Base-by-base conservation (phyloP, 2,797 vertebrate species). In the Bradypodion ventrale region DNA sequence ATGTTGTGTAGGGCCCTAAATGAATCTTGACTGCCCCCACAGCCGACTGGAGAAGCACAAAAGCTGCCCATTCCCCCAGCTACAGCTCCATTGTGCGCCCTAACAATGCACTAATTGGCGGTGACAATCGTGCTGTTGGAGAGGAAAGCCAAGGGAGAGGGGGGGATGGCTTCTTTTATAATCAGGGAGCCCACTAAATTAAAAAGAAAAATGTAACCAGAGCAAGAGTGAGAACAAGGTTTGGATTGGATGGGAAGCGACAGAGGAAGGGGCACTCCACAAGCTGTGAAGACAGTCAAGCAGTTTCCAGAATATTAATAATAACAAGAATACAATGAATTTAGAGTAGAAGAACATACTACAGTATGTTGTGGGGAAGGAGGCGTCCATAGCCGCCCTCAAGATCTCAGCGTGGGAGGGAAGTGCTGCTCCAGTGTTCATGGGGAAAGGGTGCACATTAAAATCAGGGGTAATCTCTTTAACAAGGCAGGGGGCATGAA, bases 71-170 rank as follows among this genome's bases (percentile, higher is more conserved):
- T 97, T 97, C 96, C 96, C 94, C 96, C 95, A 96, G 97, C 97
- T 97, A 97, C 97, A 96, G 96, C 96, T 95, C 97, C 97, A 98
- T 99, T 99, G 98, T 98, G 96, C 93, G 87, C 91, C 94, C 95
- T 92, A 94, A 97, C 97, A 97, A 98, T 96, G 97, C 96, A 95
- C 97, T 99, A 98, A 99, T 99, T 99, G 98, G 97, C 92, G 90
- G 96, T 95, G 98, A 98, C 98, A 99, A 98, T 98, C 94, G 97
- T 92, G 90, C 87, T 75, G 83, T 91, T 93, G 69, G 89, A 90
- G 92, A 92, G 89, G 92, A 92, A 44, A 87, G 85, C 89, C 84
- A 89, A n/a, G 90, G 93, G 93, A 90, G 16, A 52, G 88, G 95
- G 97, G 94, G 91, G 91, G 90, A 83, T 89, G 94, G 93, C 96